Conservation (phyloP, 2,113 vertebrate species). For the Tringa solitaria region DNA sequence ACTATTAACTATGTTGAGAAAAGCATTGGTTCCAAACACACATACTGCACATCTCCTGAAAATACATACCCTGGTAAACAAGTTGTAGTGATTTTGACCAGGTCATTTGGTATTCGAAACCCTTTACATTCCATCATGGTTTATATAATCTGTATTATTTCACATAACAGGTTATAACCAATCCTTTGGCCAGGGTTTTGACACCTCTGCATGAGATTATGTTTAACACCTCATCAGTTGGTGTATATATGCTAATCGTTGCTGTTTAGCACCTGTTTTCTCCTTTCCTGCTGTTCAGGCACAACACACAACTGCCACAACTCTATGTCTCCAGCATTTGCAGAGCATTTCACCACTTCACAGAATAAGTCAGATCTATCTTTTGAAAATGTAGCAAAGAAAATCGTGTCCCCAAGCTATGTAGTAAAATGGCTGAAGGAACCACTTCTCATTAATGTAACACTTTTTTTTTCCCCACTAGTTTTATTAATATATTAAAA, state of each 20-base stretch:
- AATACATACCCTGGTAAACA: neutral
- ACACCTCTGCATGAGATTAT: constrained; percentile 60
- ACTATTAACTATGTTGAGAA: neutral
- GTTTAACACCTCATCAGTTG: constrained; percentile 51
- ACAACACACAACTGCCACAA: neutral
- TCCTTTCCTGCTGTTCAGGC: constrained; percentile 54
- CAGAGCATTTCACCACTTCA: neutral
- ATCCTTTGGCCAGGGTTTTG: constrained; percentile 51
- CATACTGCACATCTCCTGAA: neutral
- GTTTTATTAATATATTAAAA: neutral
- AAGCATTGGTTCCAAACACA: neutral
- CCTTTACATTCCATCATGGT: neutral
- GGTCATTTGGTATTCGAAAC: neutral
- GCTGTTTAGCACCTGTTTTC: constrained; percentile 66
- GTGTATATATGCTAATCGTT: constrained; percentile 58
- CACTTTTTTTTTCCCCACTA: neutral
- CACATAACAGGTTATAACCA: neutral
- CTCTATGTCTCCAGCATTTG: neutral
- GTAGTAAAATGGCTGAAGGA: neutral
- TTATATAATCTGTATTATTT: neutral
- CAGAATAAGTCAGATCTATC: neutral
- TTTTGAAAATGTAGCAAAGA: neutral
- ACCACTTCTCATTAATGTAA: neutral
- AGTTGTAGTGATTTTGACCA: neutral
- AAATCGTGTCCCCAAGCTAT: neutral